These are phyloP conservation scores for Mesodorylaimus sp. DNA, from an alignment of 2,888 invertebrate species.

Conservation along the genomic window DNA sequence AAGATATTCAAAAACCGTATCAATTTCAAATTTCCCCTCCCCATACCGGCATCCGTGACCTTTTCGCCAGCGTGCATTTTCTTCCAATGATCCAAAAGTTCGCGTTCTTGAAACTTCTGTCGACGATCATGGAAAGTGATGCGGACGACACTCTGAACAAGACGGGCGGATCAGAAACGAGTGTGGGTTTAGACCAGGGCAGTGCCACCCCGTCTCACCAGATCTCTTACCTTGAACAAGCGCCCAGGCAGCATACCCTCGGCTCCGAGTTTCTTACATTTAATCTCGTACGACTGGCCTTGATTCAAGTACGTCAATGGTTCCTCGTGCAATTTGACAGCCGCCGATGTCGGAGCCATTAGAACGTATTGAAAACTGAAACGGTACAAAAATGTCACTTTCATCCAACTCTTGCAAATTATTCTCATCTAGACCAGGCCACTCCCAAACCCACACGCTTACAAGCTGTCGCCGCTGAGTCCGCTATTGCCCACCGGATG, in stretches of 20 bases:
- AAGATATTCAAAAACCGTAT: not conserved
- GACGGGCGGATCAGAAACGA: too few species aligned
- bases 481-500: too few species aligned
- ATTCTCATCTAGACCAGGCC: too few species aligned
- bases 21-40: not conserved
- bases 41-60: slow-evolving; percentile 54
- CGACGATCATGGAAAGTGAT: slow-evolving; percentile 89
- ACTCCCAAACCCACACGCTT: too few species aligned
- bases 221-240: too few species aligned
- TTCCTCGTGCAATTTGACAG: slow-evolving; percentile 84
- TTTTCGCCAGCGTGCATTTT: slow-evolving; percentile 69
- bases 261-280: slow-evolving; percentile 80
- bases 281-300: slow-evolving; percentile 84
- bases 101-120: slow-evolving; percentile 79
- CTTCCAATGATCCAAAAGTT: slow-evolving; percentile 81
- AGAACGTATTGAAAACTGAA: slow-evolving; percentile 38
- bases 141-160: slow-evolving; percentile 65
- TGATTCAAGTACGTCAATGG: slow-evolving; percentile 87
- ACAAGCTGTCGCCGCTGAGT: too few species aligned
- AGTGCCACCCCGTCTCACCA: too few species aligned
- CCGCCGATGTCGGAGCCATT: slow-evolving; percentile 89
- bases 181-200: too few species aligned
- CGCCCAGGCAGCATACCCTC: too few species aligned
- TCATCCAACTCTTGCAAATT: too few species aligned
- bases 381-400: too few species aligned